phyloP scores from a whole-genome alignment of 1,140 invertebrate species.

The Ridgeia piscesae region DNA sequence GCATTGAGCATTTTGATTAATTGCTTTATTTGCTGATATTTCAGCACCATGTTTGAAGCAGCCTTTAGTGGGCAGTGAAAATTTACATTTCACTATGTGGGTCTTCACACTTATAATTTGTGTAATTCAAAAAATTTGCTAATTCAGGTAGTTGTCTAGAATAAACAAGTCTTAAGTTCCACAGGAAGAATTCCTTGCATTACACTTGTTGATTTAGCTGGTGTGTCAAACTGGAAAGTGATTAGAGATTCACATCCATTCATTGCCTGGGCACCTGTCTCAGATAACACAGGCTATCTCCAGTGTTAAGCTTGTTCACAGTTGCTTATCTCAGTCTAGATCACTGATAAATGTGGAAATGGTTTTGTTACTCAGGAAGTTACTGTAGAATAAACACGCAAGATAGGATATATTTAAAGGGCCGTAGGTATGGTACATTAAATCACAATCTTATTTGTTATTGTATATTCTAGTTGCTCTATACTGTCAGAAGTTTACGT shows the following conservation, averaged over 20 bases:
- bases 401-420: not conserved
- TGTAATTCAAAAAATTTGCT: not conserved
- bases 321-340: not conserved
- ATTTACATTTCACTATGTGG: not conserved
- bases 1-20: not conserved
- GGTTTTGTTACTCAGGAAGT: not conserved
- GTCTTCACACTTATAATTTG: not conserved
- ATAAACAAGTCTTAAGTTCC: no score
- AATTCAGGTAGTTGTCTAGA: not conserved
- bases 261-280: not conserved
- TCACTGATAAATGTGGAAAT: not conserved
- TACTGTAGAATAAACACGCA: not conserved
- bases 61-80: not conserved
- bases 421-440: not conserved
- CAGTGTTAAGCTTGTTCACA: not conserved
- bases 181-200: not conserved
- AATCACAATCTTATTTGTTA: no score
- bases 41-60: not conserved
- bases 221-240: not conserved
- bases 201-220: not conserved
- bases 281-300: not conserved
- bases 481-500: no score
- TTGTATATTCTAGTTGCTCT: no score
- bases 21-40: not conserved
- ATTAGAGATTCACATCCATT: not conserved